Base-by-base conservation (phyloP, 2,113 vertebrate genomes). In the Anthoscopus minutus region DNA sequence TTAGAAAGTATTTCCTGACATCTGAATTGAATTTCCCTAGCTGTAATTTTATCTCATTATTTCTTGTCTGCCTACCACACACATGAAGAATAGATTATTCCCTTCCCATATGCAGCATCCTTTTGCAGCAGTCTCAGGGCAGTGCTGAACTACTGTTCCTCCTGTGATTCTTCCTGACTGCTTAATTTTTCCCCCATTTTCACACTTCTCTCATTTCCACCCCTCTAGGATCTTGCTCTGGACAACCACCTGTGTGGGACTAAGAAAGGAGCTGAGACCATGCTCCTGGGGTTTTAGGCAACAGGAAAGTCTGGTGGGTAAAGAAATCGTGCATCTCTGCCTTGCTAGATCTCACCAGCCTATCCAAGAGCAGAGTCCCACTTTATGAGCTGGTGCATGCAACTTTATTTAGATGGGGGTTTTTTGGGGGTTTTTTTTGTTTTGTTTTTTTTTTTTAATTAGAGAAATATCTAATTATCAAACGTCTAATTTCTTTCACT, bases 1-100 rank as follows among this genome's bases (percentile, higher is more conserved):
- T 78, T 51, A 94, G 74, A 66, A 88, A 90, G 71, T 86, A 95
- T 93, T 94, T 96, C 95, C 94, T 96, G 94, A 77, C 81, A 80
- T 83, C 95, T 18, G 17, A 95, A 88, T 86, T 90, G 67, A 94
- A 92, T 94, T 96, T 95, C 74, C 71, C 50, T 54, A 15, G 82
- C 47, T 90, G 74, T 80, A 92, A 81, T 94, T 95, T 86, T 62
- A 72, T 86, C 92, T 90, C 67, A 58, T 93, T 94, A 56, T 70
- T 95, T 86, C 79, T 92, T 77, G 67, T 66, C 86, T 66, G 70
- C 82, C 66, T 73, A 80, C 48, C 67, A 47, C 0, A 2, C 54
- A 54, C 33, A 25, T n/a, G 82, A 93, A 91, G 93, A 88, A 73
- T 6, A 76, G 40, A 92, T 78, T 47, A 85, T 88, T 90, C 90